These are phyloP conservation scores for Globodera rostochiensis DNA, from an alignment of 1,140 invertebrate genomes.

Conservation along the genomic window DNA sequence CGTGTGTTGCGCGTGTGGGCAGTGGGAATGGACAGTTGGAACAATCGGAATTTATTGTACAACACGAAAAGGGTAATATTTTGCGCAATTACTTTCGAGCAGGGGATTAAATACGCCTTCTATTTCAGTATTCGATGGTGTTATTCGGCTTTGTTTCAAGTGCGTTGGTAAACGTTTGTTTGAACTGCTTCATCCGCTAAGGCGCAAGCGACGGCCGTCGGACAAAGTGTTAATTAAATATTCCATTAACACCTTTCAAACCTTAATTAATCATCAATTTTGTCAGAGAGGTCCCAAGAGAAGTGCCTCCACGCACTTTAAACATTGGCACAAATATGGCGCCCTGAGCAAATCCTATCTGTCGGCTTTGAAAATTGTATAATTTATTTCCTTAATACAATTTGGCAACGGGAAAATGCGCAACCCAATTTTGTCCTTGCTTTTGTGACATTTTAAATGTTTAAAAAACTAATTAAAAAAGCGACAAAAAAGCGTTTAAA, in stretches of 20 bases:
- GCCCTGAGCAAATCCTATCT: conserved; percentile 54
- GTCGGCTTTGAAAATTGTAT: conserved; percentile 47
- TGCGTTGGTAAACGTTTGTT: conserved; percentile 43
- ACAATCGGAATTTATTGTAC: conserved; percentile 50
- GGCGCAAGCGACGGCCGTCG: conserved; percentile 6
- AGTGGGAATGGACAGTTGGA: conserved; percentile 31
- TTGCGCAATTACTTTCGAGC: conserved; percentile 5
- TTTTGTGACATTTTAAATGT: too few relatives aligned
- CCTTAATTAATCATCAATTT: neutral
- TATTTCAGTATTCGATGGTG: conserved; percentile 59
- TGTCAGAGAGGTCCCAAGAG: neutral
- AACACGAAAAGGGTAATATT: conserved; percentile 47
- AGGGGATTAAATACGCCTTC: neutral
- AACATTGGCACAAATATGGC: conserved; percentile 57
- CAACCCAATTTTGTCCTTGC: too few relatives aligned
- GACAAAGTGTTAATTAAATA: conserved; percentile 8
- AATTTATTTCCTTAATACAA: neutral
- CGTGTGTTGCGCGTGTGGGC: conserved; percentile 57
- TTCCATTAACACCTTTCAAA: conserved; percentile 14
- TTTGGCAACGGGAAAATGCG: too few relatives aligned
- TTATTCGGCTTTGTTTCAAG: conserved; percentile 59
- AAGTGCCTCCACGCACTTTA: conserved; percentile 32
- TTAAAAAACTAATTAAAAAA: too few relatives aligned
- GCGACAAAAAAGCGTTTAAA: too few relatives aligned
- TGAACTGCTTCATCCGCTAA: conserved; percentile 39